Percentiles rank a stretch among this genome's conserved stretches.
Conservation (phyloP, 64 coral and sea anemone genomes). For the Cladopsammia gracilis region DNA sequence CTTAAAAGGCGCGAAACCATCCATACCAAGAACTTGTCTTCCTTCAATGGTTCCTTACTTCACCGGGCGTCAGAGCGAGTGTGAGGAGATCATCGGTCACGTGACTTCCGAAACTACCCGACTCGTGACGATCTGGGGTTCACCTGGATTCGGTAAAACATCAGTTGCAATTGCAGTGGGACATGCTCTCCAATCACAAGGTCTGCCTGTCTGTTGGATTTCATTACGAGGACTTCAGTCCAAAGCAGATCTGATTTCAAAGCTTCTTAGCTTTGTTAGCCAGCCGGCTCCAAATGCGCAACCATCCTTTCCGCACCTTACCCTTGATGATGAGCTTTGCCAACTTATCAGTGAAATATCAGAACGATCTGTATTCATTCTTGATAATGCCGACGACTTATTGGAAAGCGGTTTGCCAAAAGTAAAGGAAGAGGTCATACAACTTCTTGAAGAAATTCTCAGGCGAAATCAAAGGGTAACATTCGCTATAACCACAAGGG, state of each 20-base stretch:
- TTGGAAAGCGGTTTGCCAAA: not conserved
- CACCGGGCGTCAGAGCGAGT: slow-evolving; percentile 50
- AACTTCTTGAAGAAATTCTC: not conserved
- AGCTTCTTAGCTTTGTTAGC: not conserved
- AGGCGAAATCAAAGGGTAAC: not conserved
- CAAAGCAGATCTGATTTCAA: not conserved
- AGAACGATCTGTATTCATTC: too few species aligned
- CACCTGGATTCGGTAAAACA: slow-evolving; percentile 66
- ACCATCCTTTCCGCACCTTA: not conserved
- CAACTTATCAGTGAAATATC: too few species aligned
- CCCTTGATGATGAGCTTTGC: too few species aligned
- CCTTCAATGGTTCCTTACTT: slow-evolving; percentile 18
- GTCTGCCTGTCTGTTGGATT: not conserved
- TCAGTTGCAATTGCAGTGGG: slow-evolving; percentile 10
- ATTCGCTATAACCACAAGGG: not conserved
- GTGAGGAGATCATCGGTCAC: not conserved
- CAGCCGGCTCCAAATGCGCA: not conserved
- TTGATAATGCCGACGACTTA: slow-evolving; percentile 32
- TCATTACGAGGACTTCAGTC: slow-evolving; percentile 42
- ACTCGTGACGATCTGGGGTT: slow-evolving; percentile 49
- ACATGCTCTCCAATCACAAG: too few species aligned
- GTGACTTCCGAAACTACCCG: not conserved
- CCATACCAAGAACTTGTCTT: not conserved
- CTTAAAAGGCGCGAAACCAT: not conserved
- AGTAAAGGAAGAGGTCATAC: not conserved